Base-by-base conservation (phyloP, 2,113 vertebrate species). In the Ancistrus triradiatus region DNA sequence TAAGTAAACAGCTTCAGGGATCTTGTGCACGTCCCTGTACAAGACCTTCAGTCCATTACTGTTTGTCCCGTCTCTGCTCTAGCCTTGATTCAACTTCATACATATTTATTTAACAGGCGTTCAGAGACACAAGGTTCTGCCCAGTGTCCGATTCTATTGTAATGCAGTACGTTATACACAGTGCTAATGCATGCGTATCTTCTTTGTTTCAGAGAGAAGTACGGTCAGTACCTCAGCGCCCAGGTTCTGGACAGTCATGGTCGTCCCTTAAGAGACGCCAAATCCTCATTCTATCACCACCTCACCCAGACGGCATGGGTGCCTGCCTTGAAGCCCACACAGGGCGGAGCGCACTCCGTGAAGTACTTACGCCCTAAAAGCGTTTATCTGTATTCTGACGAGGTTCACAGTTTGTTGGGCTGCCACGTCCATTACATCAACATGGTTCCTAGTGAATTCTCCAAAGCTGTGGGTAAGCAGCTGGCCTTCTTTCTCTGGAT, bases 141-240 rank as follows among this genome's bases (percentile, higher is more conserved):
- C n/a, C n/a, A n/a, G n/a, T n/a, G n/a, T n/a, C n/a, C n/a, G n/a
- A n/a, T n/a, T n/a, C n/a, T n/a, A n/a, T n/a, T n/a, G n/a, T n/a
- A n/a, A n/a, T n/a, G n/a, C n/a, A n/a, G n/a, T n/a, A n/a, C n/a
- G n/a, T n/a, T n/a, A n/a, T n/a, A n/a, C n/a, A n/a, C n/a, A n/a
- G n/a, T n/a, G n/a, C n/a, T n/a, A n/a, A n/a, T n/a, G n/a, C n/a
- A n/a, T n/a, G n/a, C n/a, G n/a, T n/a, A n/a, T n/a, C n/a, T n/a
- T n/a, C n/a, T n/a, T 7, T 15, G 25, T 72, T 65, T 1, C 77
- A 90, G 88, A 59, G 86, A 86, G 65, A 35, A 59, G 24, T 89
- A 87, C 67, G 84, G 83, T 25, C 86, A 89, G 78, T 90, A 85
- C 70, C 64, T 85, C 62, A 78, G 62, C 1, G 83, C 84, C 25